These are phyloP conservation scores for Microcebus griseorufus DNA, from an alignment of 2,113 vertebrate genomes.

Conservation along the genomic window DNA sequence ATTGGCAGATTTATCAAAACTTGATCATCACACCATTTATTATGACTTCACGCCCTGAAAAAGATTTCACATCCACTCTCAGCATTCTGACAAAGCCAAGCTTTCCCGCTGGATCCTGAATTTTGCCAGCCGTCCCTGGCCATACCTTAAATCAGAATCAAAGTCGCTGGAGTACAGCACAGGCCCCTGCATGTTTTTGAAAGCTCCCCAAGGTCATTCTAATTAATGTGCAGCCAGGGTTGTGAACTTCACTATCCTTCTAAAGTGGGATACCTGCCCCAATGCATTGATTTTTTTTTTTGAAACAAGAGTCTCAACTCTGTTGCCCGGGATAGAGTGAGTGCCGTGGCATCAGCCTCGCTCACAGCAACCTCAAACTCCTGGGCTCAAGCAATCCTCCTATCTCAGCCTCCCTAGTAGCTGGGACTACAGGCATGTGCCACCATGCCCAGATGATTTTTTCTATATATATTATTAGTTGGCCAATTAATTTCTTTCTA, in stretches of 20 bases:
- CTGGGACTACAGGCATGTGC: no score
- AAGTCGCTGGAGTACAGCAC: background rate
- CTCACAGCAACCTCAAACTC: no score
- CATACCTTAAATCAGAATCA: slow-evolving; percentile 26
- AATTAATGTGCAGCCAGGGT: background rate
- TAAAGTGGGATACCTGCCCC: background rate
- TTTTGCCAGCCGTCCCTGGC: background rate
- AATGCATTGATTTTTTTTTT: background rate
- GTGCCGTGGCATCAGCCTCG: no score
- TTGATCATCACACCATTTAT: slow-evolving; percentile 30
- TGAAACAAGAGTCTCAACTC: no score
- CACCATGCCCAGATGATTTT: no score
- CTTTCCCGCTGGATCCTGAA: background rate
- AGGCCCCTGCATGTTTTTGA: background rate
- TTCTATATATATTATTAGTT: no score
- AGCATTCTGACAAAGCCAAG: background rate
- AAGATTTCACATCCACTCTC: slow-evolving; percentile 2
- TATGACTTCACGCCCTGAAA: background rate
- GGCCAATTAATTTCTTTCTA: no score
- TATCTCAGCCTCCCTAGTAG: no score
- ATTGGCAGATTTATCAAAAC: slow-evolving; percentile 46
- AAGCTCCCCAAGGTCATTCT: background rate
- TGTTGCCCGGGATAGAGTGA: no score
- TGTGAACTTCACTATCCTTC: background rate
- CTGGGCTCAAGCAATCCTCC: no score